Percentiles rank a stretch among this genome's conserved stretches.
Evolutionary conservation across 30 jellyfish, hydroid and myxozoan genomes (phyloP).

Genomic region (Aurelia aurita): DNA sequence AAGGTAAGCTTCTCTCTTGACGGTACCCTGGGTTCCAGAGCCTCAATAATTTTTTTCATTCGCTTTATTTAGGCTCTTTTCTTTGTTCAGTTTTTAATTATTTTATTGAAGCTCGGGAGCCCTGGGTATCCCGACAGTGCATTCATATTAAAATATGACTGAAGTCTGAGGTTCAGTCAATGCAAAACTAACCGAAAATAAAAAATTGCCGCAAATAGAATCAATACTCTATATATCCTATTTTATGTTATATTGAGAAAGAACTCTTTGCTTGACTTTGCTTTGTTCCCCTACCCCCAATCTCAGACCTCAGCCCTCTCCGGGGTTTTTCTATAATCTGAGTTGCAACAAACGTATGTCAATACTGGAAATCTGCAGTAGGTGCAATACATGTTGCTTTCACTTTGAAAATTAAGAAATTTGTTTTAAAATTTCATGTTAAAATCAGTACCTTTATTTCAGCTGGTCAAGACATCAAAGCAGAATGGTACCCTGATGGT

Average conservation of each 20-base stretch:
- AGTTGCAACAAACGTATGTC: background rate
- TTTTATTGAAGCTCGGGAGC: background rate
- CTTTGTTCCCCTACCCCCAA: background rate
- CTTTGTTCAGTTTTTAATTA: background rate
- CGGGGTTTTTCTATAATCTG: background rate
- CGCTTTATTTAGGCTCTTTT: background rate
- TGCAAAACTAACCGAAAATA: conserved; percentile 1
- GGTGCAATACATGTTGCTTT: background rate
- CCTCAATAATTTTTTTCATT: background rate
- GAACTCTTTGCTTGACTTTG: too few species aligned
- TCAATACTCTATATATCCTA: background rate
- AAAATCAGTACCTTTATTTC: background rate
- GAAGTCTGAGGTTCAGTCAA: background rate
- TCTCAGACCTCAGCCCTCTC: background rate
- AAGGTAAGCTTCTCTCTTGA: conserved; percentile 8
- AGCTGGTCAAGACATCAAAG: background rate
- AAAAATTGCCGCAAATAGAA: background rate
- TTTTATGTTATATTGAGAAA: background rate
- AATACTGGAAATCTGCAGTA: background rate
- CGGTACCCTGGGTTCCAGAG: conserved; percentile 10
- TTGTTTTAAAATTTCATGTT: background rate
- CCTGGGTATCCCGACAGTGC: background rate
- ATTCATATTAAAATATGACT: background rate
- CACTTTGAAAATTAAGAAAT: background rate
- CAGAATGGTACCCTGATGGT: conserved; percentile 1